Base-by-base conservation (phyloP, 2,113 vertebrate species). In the Hippocampus barbouri region DNA sequence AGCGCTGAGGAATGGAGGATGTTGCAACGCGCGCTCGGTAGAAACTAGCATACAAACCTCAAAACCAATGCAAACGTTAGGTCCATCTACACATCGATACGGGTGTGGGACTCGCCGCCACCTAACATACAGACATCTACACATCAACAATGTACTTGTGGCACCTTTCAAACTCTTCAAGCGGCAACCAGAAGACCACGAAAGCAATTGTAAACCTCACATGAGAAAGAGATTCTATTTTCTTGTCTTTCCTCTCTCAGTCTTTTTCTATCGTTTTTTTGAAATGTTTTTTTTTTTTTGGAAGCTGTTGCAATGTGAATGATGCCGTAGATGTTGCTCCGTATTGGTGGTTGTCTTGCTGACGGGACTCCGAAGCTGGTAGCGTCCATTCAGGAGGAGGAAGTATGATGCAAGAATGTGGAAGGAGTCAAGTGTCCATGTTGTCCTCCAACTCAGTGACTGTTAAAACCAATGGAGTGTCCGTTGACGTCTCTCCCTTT, bases 31-130 rank as follows among this genome's bases (percentile, higher is more conserved):
- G 25, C 73, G 80, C 72, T 77, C 62, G 66, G 64, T 74, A 83
- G 81, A 67, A 76, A 74, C 23, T 71, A 79, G 73, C 45, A 79
- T 79, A 83, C 65, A 38, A 88, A 80, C 80, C 82, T 87, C 83
- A 79, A 79, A 82, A 86, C 73, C 81, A 69, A 84, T 82, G 87
- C 87, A 91, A 89, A 90, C 79, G 25, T 89, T 89, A 87, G 81
- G 84, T 91, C 87, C 87, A 87, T 84, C 83, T 90, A 86, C 83
- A 88, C 87, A 88, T 85, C 82, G 89, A 86, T 83, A 88, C 69
- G 66, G 74, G 78, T 83, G 77, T 68, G 81, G 82, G 75, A 84
- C 76, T 71, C 81, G 73, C 75, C 74, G 80, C 84, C 84, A 34
- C 80, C 79, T 86, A 38, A 88, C 90, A 85, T 89, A 90, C 88